Percentiles rank a stretch among this genome's conserved stretches.
phyloP scores from a whole-genome alignment of 1,140 invertebrate genomes.

The Capitella teleta region DNA sequence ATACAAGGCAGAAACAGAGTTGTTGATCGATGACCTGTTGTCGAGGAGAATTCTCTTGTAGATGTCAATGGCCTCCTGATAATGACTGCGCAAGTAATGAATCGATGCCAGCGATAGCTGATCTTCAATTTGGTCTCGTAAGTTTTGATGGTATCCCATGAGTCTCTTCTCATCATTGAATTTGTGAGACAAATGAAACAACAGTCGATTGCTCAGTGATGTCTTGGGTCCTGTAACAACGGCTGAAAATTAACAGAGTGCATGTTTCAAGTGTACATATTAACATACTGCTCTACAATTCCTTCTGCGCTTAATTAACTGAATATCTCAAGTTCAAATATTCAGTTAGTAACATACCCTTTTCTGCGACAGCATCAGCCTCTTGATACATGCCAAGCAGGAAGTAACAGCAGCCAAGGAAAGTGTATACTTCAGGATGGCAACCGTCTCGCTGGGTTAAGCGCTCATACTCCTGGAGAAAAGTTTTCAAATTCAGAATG shows the following conservation, averaged over 20 bases:
- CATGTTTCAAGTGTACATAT: too few relatives aligned
- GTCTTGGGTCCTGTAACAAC: conserved; percentile 33
- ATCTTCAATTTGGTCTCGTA: conserved; percentile 84
- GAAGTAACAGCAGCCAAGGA: conserved; percentile 89
- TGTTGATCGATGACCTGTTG: conserved; percentile 54
- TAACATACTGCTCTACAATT: too few relatives aligned
- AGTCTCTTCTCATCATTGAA: conserved; percentile 73
- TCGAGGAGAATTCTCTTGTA: conserved; percentile 89
- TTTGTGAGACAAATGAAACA: conserved; percentile 91
- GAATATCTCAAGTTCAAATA: neutral
- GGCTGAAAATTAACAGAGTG: neutral
- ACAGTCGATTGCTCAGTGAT: conserved; percentile 57
- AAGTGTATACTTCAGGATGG: conserved; percentile 48
- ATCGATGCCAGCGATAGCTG: conserved; percentile 91
- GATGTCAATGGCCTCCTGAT: conserved; percentile 97
- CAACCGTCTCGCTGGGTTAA: conserved; percentile 32
- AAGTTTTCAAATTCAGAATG: neutral
- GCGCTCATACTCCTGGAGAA: conserved; percentile 42
- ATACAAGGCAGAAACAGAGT: neutral
- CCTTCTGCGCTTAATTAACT: neutral
- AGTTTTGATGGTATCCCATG: conserved; percentile 66
- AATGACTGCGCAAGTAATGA: conserved; percentile 88
- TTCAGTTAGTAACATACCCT: conserved; percentile 24
- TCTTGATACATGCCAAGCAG: conserved; percentile 76
- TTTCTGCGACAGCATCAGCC: conserved; percentile 44